Conservation (phyloP, 2,888 invertebrate species). For the Anoncus sp. region DNA sequence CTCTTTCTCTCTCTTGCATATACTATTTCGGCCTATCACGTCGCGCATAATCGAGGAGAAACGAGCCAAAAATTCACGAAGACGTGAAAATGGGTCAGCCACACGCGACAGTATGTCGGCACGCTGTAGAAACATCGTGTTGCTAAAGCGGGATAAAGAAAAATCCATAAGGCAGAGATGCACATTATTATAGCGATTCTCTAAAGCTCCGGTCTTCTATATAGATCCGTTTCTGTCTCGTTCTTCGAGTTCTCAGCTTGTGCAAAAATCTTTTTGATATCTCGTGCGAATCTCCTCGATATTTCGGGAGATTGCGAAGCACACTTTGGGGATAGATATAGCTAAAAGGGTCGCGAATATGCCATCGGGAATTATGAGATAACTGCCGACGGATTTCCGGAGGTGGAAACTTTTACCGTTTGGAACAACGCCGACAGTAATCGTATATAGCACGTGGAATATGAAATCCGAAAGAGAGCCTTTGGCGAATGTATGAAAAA, state of each 20-base stretch:
- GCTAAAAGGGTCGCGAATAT: neutral
- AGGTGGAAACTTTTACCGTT: conserved; percentile 12
- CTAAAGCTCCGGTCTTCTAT: neutral
- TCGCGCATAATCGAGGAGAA: conserved; percentile 33
- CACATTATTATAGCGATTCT: neutral
- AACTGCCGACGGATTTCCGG: conserved; percentile 24
- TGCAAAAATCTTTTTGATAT: conserved; percentile 4
- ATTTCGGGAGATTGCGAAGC: conserved; percentile 19
- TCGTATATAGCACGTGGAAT: neutral
- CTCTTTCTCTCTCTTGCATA: conserved; percentile 40
- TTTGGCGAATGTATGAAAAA: neutral
- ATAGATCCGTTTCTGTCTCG: neutral
- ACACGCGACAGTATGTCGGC: conserved; percentile 27
- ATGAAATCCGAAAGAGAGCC: conserved; percentile 6
- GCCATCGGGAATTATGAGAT: conserved; percentile 22
- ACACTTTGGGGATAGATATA: neutral
- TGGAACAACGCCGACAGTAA: neutral
- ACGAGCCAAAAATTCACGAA: conserved; percentile 44
- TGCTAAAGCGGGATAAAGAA: conserved; percentile 7
- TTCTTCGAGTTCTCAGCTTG: conserved; percentile 9
- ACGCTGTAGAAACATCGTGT: neutral
- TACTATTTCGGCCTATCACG: conserved; percentile 47
- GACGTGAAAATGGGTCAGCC: conserved; percentile 42
- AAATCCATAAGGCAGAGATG: conserved; percentile 2
- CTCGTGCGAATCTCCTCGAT: conserved; percentile 19